A percentile compares a stretch with the other conserved stretches of the same genome.
These are phyloP conservation scores for Atethmia centrago DNA, from an alignment of 2,888 invertebrate genomes.

Conservation along the genomic window DNA sequence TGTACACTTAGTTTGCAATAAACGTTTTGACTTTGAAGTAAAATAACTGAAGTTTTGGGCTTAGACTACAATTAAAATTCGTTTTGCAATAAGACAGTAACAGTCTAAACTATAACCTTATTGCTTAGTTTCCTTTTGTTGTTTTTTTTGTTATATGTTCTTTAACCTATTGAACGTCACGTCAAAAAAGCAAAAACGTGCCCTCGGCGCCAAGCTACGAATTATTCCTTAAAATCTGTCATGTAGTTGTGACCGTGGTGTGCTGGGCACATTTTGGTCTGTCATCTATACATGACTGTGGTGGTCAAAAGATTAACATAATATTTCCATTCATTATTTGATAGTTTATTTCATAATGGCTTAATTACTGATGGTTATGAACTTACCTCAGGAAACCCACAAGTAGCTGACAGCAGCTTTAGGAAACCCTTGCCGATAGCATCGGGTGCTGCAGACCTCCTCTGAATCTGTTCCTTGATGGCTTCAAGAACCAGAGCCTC, in stretches of 20 bases:
- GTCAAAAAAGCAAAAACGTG: no score
- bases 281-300: no score
- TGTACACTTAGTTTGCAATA: not conserved
- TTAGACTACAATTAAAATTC: not conserved
- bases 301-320: no score
- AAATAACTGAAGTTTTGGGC: not conserved
- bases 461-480: constrained; percentile 96
- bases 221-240: no score
- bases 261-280: no score
- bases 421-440: constrained; percentile 97
- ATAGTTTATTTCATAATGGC: not conserved
- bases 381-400: constrained; percentile 95
- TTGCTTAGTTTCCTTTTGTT: not conserved
- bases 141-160: not conserved
- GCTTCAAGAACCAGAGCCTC: constrained; percentile 96
- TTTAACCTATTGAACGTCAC: no score
- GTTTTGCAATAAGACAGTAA: not conserved
- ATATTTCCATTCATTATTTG: not conserved
- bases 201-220: no score
- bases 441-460: constrained; percentile 95
- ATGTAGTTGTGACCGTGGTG: no score
- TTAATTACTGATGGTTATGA: not conserved
- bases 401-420: constrained; percentile 95
- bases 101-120: not conserved
- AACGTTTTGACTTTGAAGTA: not conserved